A percentile compares a stretch with the other conserved stretches of the same genome.
Conservation (phyloP, 2,113 vertebrate genomes). For the Ptychochromis oligacanthus region DNA sequence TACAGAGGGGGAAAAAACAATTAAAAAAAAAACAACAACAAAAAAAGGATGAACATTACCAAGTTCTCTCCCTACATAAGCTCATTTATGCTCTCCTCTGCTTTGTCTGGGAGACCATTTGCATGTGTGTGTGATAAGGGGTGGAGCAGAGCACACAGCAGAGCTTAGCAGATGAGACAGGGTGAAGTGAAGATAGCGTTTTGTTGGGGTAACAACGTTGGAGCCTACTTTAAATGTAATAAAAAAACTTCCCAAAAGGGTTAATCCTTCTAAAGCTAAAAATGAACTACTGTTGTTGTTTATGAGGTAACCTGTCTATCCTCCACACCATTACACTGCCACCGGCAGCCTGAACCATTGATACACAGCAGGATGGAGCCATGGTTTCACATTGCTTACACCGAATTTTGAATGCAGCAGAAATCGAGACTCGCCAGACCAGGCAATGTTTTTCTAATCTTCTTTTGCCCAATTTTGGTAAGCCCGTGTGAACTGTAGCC, state of each 20-base stretch:
- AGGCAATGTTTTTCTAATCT: no score
- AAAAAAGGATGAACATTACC: slow-evolving; percentile 71
- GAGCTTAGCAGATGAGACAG: background rate
- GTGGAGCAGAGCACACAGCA: background rate
- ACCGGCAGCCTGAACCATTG: no score
- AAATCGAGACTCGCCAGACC: no score
- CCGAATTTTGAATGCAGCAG: no score
- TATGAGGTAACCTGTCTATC: no score
- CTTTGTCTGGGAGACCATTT: background rate
- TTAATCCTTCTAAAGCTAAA: background rate
- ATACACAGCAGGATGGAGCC: no score
- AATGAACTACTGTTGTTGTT: background rate
- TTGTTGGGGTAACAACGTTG: background rate
- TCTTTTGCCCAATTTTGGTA: no score
- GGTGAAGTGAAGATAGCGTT: background rate
- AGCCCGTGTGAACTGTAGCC: no score
- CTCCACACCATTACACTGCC: no score
- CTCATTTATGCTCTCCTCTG: background rate
- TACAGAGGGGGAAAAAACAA: background rate
- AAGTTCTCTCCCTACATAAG: background rate
- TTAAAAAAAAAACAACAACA: slow-evolving; percentile 10
- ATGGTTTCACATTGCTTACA: no score
- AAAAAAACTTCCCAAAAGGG: background rate
- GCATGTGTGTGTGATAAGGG: background rate
- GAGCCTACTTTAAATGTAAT: no score